Base-by-base conservation (phyloP, 2,113 vertebrate species). In the Empidonax traillii region DNA sequence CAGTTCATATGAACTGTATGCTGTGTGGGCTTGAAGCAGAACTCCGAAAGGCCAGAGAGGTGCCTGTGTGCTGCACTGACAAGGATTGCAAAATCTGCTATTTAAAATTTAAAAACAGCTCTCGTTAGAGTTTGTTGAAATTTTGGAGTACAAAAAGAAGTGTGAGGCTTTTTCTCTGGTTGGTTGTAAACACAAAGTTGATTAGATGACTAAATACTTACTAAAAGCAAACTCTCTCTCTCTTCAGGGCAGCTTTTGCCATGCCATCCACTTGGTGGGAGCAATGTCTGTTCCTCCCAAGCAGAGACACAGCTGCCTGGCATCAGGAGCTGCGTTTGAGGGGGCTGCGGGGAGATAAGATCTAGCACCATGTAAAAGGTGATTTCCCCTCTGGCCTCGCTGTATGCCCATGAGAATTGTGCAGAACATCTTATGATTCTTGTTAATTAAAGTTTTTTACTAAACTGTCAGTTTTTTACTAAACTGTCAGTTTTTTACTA, bases 221-320 rank as follows among this genome's bases (percentile, higher is more conserved):
- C 10, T 62, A 27, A 33, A 65, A 69, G 19, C 16, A 83, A 75
- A 14, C 5, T 46, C 9, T 27, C 3, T 24, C 7, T 63, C 91
- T 33, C 66, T 82, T 56, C 8, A 0, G 74, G 53, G 52, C 12
- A 47, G 11, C 55, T 74, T 62, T 58, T 37, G 21, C 46, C 17
- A 5, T 46, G 51, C 41, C 3, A 1, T 22, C 35, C 0, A 1
- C 39, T 68, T 61, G 39, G 35, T 14, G 2, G 52, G 51, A 80
- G 61, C 19, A 3, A 19, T 2, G 15, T n/a, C 31, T 11, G 0
- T 43, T 78, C 55, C 35, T 91, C 51, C 46, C 20, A 13, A 28
- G 22, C 27, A 33, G 67, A n/a, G 27, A n/a, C 52, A 9, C 0
- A 0, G n/a, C 73, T 4, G 4, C 52, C n/a, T 77, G 39, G 19